These are phyloP conservation scores for Malurus melanocephalus DNA, from an alignment of 2,113 vertebrate genomes.

Conservation along the genomic window DNA sequence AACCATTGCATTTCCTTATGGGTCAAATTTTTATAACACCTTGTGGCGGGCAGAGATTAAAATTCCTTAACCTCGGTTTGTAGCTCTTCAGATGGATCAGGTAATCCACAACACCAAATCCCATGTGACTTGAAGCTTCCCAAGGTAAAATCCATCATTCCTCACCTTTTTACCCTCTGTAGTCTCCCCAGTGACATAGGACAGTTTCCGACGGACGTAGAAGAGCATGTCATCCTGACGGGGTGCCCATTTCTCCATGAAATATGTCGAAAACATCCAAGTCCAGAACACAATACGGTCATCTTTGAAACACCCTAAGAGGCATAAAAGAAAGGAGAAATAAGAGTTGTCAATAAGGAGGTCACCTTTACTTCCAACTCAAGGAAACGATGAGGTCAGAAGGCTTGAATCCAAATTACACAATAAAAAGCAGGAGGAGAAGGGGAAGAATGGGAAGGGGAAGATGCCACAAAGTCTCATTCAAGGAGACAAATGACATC, in stretches of 20 bases:
- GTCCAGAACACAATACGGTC: constrained; percentile 98
- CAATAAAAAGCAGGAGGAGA: not conserved
- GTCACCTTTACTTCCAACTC: not conserved
- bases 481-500: not conserved
- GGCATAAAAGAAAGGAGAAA: not conserved
- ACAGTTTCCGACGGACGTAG: constrained; percentile 88
- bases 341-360: not conserved
- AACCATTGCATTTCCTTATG: fast-evolving
- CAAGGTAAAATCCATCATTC: not conserved
- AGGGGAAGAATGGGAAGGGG: not conserved
- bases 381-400: not conserved
- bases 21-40: not conserved
- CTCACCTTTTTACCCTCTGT: constrained; percentile 83
- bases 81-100: not conserved
- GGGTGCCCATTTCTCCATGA: constrained; percentile 93
- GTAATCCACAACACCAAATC: not conserved
- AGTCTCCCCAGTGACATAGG: constrained; percentile 72
- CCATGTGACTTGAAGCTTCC: fast-evolving
- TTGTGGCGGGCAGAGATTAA: not conserved
- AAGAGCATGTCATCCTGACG: constrained; percentile 97
- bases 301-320: constrained; percentile 91
- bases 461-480: not conserved
- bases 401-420: not conserved
- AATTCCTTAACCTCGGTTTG: not conserved
- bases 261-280: constrained; percentile 98